These are phyloP conservation scores for Picus viridis DNA, from an alignment of 2,797 vertebrate species.

Conservation along the genomic window DNA sequence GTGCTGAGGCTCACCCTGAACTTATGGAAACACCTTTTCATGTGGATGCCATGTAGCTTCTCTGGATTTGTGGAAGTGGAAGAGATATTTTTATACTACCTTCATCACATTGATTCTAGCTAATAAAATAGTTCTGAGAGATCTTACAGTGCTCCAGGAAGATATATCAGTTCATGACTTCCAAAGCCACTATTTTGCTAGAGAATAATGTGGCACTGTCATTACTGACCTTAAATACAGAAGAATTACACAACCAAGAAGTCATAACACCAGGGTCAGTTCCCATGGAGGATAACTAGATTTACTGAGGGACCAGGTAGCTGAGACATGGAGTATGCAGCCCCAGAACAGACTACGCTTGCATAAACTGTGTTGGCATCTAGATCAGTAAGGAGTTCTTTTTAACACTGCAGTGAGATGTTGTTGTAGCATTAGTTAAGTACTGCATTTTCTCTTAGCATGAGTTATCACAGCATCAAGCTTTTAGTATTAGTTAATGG, in stretches of 20 bases:
- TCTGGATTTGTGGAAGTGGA: background rate
- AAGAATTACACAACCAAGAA: background rate
- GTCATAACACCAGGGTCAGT: background rate
- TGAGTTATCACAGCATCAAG: background rate
- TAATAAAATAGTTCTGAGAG: background rate
- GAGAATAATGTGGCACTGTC: background rate
- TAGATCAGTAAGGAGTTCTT: background rate
- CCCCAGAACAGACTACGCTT: background rate
- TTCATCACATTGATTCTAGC: background rate
- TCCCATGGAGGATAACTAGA: background rate
- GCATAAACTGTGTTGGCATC: background rate
- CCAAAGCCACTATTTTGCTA: background rate
- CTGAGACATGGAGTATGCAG: background rate
- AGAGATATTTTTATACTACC: background rate
- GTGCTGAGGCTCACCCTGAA: background rate
- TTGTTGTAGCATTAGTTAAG: slow-evolving; percentile 42
- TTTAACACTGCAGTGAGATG: background rate
- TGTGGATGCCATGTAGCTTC: background rate
- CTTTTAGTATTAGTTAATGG: slow-evolving; percentile 16
- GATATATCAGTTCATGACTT: background rate
- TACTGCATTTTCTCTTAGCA: slow-evolving; percentile 8
- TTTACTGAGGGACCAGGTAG: background rate
- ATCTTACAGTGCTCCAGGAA: background rate
- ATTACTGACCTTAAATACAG: background rate
- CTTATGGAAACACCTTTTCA: background rate